Percentiles rank a stretch among this genome's conserved stretches.
Evolutionary conservation across 1,140 invertebrate genomes (phyloP).

Genomic region (Trachymyrmex cornetzi): DNA sequence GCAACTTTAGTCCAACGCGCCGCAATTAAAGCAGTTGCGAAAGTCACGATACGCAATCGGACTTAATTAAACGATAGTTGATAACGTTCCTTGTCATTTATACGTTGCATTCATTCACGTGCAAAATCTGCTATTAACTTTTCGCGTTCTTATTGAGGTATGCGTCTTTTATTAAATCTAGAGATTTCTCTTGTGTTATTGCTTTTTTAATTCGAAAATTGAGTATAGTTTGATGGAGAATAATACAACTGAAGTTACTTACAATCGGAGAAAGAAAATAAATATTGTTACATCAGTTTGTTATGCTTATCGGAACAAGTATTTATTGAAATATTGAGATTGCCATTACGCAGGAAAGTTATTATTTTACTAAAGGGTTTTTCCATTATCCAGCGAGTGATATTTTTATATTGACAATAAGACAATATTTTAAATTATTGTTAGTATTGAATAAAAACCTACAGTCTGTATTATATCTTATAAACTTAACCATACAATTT

Average conservation of each 20-base stretch:
- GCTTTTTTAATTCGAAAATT: conserved; percentile 40
- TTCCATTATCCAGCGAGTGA: background rate
- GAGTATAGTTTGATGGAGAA: background rate
- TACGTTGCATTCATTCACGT: conserved; percentile 10
- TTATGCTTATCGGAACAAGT: background rate
- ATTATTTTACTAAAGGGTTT: background rate
- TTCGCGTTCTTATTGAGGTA: background rate
- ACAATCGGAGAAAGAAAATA: conserved; percentile 24
- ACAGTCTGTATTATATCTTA: background rate
- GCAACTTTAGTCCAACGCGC: conserved; percentile 56
- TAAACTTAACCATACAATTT: background rate
- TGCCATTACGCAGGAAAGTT: conserved; percentile 42
- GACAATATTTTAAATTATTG: conserved; percentile 23
- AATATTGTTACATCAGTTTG: conserved; percentile 60
- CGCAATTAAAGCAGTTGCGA: conserved; percentile 67
- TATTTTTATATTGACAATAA: background rate
- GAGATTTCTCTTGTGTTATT: conserved; percentile 60
- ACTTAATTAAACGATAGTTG: conserved; percentile 45
- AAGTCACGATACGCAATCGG: conserved; percentile 49
- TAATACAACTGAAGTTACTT: conserved; percentile 60
- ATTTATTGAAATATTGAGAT: conserved; percentile 9
- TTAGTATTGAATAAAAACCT: background rate
- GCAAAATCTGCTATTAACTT: background rate
- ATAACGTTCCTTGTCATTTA: conserved; percentile 15
- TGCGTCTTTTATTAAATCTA: conserved; percentile 47